Conservation (phyloP, 2,888 invertebrate genomes). For the Prionchulus punctatus region DNA sequence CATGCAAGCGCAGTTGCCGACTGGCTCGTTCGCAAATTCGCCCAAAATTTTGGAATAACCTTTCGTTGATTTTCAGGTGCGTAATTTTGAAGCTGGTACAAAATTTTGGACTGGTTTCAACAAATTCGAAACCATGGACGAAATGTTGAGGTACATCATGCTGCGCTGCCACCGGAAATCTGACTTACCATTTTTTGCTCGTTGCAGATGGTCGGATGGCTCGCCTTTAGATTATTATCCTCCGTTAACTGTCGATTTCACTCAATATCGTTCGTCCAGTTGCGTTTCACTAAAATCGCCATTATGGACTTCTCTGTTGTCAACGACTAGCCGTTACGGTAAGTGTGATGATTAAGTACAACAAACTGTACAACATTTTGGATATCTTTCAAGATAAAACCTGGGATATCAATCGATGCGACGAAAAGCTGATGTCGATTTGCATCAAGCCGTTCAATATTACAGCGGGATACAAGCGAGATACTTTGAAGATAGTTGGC, state of each 20-base stretch:
- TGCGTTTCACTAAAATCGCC: neutral
- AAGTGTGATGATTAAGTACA: too few species aligned
- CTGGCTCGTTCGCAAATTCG: too few species aligned
- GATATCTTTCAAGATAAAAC: neutral
- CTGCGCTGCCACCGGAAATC: neutral
- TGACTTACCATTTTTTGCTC: neutral
- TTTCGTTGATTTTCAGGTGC: neutral
- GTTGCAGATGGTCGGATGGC: neutral
- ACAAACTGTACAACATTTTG: too few species aligned
- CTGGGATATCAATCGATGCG: neutral
- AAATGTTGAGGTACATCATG: neutral
- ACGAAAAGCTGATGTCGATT: neutral
- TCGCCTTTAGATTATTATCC: neutral
- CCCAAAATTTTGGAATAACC: too few species aligned
- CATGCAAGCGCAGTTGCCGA: too few species aligned
- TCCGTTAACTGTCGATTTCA: neutral
- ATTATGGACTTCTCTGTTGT: too few species aligned
- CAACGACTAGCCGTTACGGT: too few species aligned
- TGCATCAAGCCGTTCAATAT: neutral
- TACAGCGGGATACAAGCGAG: neutral
- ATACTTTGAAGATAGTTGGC: neutral
- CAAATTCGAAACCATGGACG: conserved; percentile 3
- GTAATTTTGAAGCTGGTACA: neutral
- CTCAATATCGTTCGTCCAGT: neutral
- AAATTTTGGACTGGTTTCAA: conserved; percentile 5